Conservation (phyloP, 2,113 vertebrate genomes). For the Sturnus vulgaris region DNA sequence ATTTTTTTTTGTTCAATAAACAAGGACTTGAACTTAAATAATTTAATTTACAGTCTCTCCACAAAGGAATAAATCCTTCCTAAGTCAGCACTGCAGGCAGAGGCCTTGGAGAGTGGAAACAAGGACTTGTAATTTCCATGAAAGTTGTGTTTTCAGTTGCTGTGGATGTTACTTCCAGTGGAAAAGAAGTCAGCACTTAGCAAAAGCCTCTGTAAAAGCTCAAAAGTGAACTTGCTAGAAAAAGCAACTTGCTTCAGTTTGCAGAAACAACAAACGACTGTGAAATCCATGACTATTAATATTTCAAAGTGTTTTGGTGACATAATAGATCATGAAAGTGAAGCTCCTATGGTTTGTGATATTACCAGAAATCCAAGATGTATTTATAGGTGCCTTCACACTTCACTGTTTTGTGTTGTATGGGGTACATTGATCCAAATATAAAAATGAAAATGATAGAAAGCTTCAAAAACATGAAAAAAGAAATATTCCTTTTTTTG, state of each 20-base stretch:
- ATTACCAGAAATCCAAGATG: conserved; percentile 4
- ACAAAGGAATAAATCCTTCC: neutral
- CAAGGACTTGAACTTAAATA: neutral
- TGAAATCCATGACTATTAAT: conserved; percentile 45
- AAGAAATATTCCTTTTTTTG: neutral
- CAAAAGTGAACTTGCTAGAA: neutral
- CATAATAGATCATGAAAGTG: conserved; percentile 23
- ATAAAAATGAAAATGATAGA: conserved; percentile 24
- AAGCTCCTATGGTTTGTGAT: neutral
- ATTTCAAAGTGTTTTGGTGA: conserved; percentile 46
- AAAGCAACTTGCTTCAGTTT: neutral
- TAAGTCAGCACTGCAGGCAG: neutral
- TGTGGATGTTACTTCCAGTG: neutral
- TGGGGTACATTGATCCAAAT: conserved; percentile 13
- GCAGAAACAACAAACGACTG: conserved; percentile 4
- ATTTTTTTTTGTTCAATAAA: neutral
- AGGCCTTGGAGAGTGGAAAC: neutral
- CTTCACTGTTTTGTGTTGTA: neutral
- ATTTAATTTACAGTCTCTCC: neutral
- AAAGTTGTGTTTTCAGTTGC: neutral
- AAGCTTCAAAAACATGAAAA: neutral
- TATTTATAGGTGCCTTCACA: conserved; percentile 34
- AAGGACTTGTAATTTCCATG: neutral
- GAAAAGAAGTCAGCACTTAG: neutral
- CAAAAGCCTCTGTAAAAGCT: neutral